Percentiles rank a stretch among this genome's conserved stretches.
These are phyloP conservation scores for Enteromius paludinosus DNA, from an alignment of 2,797 vertebrate species.

Conservation along the genomic window DNA sequence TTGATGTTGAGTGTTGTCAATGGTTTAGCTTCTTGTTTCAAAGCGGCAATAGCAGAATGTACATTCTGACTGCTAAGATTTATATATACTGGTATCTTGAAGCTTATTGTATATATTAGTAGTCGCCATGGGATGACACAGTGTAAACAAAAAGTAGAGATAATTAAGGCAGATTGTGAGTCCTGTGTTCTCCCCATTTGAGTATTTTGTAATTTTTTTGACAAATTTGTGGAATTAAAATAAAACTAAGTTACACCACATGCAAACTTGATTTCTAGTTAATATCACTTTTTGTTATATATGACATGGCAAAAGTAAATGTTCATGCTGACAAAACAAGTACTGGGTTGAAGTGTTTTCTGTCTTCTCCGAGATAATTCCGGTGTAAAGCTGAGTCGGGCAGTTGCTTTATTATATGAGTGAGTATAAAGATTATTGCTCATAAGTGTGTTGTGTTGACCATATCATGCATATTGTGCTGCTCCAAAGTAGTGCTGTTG, in stretches of 20 bases:
- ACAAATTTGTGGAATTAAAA: conserved; percentile 99
- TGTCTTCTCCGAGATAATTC: conserved; percentile 5
- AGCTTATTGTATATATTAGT: conserved; percentile 99
- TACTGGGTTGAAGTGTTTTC: conserved; percentile 9
- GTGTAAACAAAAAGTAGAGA: conserved; percentile 99
- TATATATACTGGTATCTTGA: conserved; percentile 99
- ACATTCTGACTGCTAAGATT: conserved; percentile 97
- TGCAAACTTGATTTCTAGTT: conserved; percentile 58
- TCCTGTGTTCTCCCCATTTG: conserved; percentile 99
- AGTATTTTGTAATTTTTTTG: conserved; percentile 99
- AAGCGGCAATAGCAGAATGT: conserved; percentile 94
- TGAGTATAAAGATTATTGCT: not conserved
- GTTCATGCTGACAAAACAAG: conserved; percentile 48
- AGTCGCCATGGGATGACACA: conserved; percentile 99
- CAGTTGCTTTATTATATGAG: not conserved
- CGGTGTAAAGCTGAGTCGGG: not conserved
- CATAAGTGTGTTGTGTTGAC: not conserved
- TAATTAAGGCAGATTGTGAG: conserved; percentile 97
- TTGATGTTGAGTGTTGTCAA: conserved; percentile 96
- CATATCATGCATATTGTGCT: not conserved
- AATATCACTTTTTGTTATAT: conserved; percentile 50
- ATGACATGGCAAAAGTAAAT: conserved; percentile 53
- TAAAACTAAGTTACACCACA: conserved; percentile 99
- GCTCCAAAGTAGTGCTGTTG: conserved; percentile 8
- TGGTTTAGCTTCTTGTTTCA: conserved; percentile 94